Percentiles rank a stretch among this genome's conserved stretches.
Evolutionary conservation across 1,140 invertebrate species (phyloP).

Genomic region (Tetramorium alpestre): DNA sequence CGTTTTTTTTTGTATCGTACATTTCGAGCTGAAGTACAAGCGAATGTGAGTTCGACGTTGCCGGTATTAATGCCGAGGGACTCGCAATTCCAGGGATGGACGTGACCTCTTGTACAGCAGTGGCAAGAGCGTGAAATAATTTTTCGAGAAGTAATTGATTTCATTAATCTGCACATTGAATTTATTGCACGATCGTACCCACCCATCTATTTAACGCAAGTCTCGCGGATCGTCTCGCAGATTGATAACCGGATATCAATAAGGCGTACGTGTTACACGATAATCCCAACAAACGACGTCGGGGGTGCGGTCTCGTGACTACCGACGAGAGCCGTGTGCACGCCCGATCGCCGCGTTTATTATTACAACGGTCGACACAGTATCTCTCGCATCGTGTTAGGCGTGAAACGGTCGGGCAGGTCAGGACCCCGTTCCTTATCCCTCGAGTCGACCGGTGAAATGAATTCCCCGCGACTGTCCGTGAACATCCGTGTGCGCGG

Average conservation of each 20-base stretch:
- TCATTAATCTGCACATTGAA: slow-evolving; percentile 28
- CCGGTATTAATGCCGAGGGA: not conserved
- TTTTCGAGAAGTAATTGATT: slow-evolving; percentile 14
- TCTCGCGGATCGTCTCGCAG: slow-evolving; percentile 47
- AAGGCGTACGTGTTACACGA: slow-evolving; percentile 42
- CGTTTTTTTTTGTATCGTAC: not conserved
- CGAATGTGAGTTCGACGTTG: not conserved
- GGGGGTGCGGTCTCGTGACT: slow-evolving; percentile 68
- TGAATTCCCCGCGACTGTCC: slow-evolving; percentile 73
- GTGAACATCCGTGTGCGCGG: slow-evolving; percentile 18
- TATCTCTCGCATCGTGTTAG: slow-evolving; percentile 69
- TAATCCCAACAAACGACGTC: slow-evolving; percentile 60
- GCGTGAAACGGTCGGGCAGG: slow-evolving; percentile 73
- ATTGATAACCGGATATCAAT: slow-evolving; percentile 59
- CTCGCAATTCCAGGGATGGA: not conserved
- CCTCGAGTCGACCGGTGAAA: slow-evolving; percentile 72
- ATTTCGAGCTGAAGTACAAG: not conserved
- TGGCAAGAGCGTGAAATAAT: not conserved
- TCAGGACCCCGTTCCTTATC: slow-evolving; percentile 76
- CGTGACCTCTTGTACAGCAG: not conserved
- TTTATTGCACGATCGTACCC: not conserved
- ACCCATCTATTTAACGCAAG: not conserved
- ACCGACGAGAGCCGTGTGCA: slow-evolving; percentile 64
- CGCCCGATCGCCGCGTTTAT: slow-evolving; percentile 66
- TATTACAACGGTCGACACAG: slow-evolving; percentile 63